Evolutionary conservation across 2,888 invertebrate species (phyloP).

Genomic region (Rugalucina vietnamica): DNA sequence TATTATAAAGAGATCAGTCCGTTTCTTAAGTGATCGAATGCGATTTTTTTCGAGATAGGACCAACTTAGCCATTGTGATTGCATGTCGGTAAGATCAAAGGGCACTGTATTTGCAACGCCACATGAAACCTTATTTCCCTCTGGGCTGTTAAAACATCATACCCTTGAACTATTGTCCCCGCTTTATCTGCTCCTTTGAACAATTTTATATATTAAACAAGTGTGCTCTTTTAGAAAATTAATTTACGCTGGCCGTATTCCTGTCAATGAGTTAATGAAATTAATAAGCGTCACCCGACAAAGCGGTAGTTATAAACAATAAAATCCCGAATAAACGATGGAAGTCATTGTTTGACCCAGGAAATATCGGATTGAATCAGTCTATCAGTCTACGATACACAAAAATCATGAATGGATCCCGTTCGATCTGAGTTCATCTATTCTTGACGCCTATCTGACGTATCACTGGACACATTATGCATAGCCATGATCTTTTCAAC

Average conservation of each 20-base stretch:
- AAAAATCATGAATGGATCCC: neutral
- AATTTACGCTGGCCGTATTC: neutral
- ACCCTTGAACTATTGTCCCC: neutral
- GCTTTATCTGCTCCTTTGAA: neutral
- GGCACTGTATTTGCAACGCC: neutral
- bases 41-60: too few relatives aligned
- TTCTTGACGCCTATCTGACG: neutral
- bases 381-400: neutral
- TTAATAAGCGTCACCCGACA: neutral
- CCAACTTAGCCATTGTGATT: slow-evolving; percentile 2
- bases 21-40: too few relatives aligned
- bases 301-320: neutral
- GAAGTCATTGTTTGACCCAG: neutral
- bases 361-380: neutral
- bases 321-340: neutral
- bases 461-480: neutral
- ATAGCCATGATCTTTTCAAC: neutral
- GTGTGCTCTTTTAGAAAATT: neutral
- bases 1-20: too few relatives aligned
- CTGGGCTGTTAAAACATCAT: neutral
- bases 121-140: neutral
- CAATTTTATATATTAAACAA: neutral
- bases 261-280: neutral
- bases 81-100: neutral
- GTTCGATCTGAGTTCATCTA: slow-evolving; percentile 10